phyloP scores from a whole-genome alignment of 2,888 invertebrate genomes.

The Theodoxus fluviatilis region DNA sequence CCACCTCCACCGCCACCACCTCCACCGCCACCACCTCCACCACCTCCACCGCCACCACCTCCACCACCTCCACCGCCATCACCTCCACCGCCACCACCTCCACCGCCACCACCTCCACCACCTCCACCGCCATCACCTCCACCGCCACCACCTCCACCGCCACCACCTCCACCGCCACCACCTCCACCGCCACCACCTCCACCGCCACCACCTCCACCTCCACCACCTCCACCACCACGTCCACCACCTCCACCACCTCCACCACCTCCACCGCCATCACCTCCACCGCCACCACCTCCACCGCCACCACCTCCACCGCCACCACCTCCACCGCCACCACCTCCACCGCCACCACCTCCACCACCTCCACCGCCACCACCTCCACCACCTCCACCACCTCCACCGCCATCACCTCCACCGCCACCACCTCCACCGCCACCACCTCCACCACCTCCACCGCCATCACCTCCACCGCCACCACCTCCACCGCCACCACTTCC shows the following conservation, averaged over 20 bases:
- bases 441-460: background rate
- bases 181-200: background rate
- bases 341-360: background rate
- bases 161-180: background rate
- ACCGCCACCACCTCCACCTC: conserved; percentile 18
- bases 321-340: background rate
- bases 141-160: background rate
- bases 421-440: conserved; percentile 11
- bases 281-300: background rate
- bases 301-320: conserved; percentile 14
- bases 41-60: background rate
- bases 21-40: background rate
- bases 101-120: background rate
- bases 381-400: background rate
- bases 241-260: conserved; percentile 9
- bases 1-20: conserved; percentile 2
- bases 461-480: background rate
- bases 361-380: conserved; percentile 19
- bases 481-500: conserved; percentile 8
- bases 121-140: conserved; percentile 6
- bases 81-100: conserved; percentile 16
- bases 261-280: background rate
- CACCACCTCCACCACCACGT: background rate
- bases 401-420: background rate
- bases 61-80: conserved; percentile 12